These are phyloP conservation scores for Spongilla lacustris DNA, from an alignment of 37 sponge, comb jelly and placozoan species.

Conservation along the genomic window DNA sequence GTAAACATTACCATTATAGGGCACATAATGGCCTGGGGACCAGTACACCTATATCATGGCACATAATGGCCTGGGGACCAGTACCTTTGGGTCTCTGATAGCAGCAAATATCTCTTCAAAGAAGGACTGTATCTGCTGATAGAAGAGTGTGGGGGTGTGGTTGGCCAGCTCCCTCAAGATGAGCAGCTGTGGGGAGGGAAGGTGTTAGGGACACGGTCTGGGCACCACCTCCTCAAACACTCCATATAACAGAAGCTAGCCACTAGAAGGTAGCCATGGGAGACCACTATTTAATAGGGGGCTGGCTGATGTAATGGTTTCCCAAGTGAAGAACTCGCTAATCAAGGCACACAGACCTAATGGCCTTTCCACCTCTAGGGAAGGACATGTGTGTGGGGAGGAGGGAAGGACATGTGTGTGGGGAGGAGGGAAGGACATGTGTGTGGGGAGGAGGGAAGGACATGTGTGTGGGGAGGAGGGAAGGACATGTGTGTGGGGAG, in stretches of 20 bases:
- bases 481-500: too few relatives aligned
- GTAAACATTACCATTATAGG: neutral
- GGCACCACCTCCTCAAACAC: neutral
- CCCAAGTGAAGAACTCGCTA: too few relatives aligned
- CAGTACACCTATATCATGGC: neutral
- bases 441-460: too few relatives aligned
- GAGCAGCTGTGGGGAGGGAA: conserved; percentile 58
- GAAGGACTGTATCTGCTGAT: conserved; percentile 84
- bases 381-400: too few relatives aligned
- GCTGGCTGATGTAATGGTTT: too few relatives aligned
- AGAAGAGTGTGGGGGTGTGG: conserved; percentile 94
- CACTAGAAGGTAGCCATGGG: neutral
- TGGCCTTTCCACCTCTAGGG: too few relatives aligned
- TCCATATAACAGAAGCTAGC: neutral
- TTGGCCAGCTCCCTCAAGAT: conserved; percentile 89
- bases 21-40: neutral
- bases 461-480: too few relatives aligned
- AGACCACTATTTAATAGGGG: too few relatives aligned
- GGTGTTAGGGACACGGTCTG: neutral
- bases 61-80: neutral
- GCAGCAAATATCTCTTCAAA: conserved; percentile 88
- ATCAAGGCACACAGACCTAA: too few relatives aligned
- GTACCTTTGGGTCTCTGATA: conserved; percentile 86
- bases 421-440: too few relatives aligned
- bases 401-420: too few relatives aligned